These are phyloP conservation scores for Hypotaenidia okinawae DNA, from an alignment of 2,797 vertebrate species.

Conservation along the genomic window DNA sequence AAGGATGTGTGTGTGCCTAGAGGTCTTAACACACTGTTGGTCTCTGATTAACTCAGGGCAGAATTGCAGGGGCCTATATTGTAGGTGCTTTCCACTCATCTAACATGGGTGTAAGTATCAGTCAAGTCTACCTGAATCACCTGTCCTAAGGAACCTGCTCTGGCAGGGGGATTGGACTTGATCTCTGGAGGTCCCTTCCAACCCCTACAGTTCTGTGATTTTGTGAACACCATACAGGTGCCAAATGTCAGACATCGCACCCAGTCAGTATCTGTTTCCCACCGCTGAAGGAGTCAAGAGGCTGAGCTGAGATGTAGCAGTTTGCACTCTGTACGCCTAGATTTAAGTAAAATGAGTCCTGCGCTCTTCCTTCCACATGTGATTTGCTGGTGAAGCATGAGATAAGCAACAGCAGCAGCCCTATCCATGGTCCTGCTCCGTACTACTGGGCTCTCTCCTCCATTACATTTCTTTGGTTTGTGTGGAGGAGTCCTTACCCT, in stretches of 20 bases:
- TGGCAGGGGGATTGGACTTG: no score
- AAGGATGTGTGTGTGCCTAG: fast-evolving
- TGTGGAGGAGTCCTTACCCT: not conserved
- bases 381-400: not conserved
- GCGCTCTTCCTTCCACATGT: not conserved
- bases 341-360: not conserved
- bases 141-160: no score
- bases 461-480: not conserved
- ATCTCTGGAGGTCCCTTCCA: no score
- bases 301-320: not conserved
- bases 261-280: not conserved
- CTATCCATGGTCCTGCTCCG: not conserved
- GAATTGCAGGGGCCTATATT: not conserved
- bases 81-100: not conserved
- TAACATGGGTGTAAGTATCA: not conserved
- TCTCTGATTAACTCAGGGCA: not conserved
- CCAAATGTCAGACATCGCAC: not conserved
- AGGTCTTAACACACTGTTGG: not conserved
- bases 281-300: not conserved
- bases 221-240: not conserved
- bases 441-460: not conserved
- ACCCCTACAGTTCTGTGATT: no score
- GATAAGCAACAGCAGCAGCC: not conserved
- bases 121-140: not conserved
- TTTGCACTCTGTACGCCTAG: not conserved